Evolutionary conservation across 37 sponge, comb jelly and placozoan genomes (phyloP), one percentile per base, ranked within the genome.

Genomic region (Spongia lamella): DNA sequence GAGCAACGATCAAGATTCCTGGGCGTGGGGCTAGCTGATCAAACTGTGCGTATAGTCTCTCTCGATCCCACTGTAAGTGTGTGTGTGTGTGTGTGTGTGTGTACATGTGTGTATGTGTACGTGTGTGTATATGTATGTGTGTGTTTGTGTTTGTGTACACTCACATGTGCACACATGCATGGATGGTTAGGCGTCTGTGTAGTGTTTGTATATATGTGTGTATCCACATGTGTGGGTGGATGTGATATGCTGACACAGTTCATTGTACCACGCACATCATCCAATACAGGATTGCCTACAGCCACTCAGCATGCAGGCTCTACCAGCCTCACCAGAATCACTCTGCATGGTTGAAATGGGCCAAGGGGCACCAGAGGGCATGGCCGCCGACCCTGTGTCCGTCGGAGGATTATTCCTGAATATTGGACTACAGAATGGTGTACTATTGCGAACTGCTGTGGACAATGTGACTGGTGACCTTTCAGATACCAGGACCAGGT

Each of bases 401-500:
- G 73, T 74, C 7, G 89, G 91, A 24, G 91, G 89, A 0, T 75
- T 94, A 63, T 98, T 87, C 74, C 96, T 98, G 40, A 92, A 95
- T 69, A 95, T 98, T 50, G 99, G 99, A 19, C 86, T 98, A 36
- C 86, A 84, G 70, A 98, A 95, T 73, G 99, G 99, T 26, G 99
- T 98, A 11, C 69, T 98, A 30, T 83, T 95, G 43, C 40, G 96
- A 34, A 98, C 96, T 16, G 96, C 90, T 21, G 73, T 98, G 62
- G 99, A 98, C 54, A 31, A 76, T 11, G 90, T 98, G 26, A 98
- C 96, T 39, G 99, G 99, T 1, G 96, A 98, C 38, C 84, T 98
- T 56, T 95, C 99, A 40, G 99, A 98, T 52, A 98, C 99, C 14
- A 79, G 98, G 27, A 97, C 98, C 49, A 88, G 98, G 93, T 92